Base-by-base conservation (phyloP, 2,888 invertebrate species). In the Aphidius colemani region DNA sequence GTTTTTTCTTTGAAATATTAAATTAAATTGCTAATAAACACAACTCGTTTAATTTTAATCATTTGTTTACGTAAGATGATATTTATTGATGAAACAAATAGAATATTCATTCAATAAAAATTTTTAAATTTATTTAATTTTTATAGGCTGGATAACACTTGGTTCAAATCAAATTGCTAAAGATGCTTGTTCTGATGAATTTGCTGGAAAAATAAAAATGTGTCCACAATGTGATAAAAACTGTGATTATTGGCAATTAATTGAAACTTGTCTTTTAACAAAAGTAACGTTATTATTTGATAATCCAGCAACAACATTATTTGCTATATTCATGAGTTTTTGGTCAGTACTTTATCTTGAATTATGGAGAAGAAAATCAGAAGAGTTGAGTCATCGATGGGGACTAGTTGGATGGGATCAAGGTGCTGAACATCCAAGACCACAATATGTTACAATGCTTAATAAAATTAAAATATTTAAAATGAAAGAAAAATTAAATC, bases 291-390 rank as follows among this genome's bases (percentile, higher is more conserved):
- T 92, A 78, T 83, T 94, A 53, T 90, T 95, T 76, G 94, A 95
- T 82, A 95, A 95, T 83, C 87, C 89, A 59, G 87, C 89, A 55
- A 93, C 93, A 0, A 88, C 93, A 48, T 85, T 88, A 67, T 94
- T 94, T 82, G 91, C 93, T 4, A 85, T 90, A 59, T 88, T 93
- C 73, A 93, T 95, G 92, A 89, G 92, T 2, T 85, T 94, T 66
- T 94, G 94, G 94, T 86, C 90, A 67, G 87, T 91, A 1, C 78
- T 91, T 50, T 94, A 93, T 82, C 84, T 93, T 73, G 94, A 94
- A 80, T 83, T 93, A 67, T 94, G 94, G 94, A 93, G 92, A 78
- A 84, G 93, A 59, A 91, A 91, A 78, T 89, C 91, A 58, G 88
- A 90, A 3, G 89, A 88, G 72, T 86, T 94, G 66, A 88, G 90